Evolutionary conservation across 2,797 vertebrate species (phyloP).

Genomic region (Lycodopsis pacificus): DNA sequence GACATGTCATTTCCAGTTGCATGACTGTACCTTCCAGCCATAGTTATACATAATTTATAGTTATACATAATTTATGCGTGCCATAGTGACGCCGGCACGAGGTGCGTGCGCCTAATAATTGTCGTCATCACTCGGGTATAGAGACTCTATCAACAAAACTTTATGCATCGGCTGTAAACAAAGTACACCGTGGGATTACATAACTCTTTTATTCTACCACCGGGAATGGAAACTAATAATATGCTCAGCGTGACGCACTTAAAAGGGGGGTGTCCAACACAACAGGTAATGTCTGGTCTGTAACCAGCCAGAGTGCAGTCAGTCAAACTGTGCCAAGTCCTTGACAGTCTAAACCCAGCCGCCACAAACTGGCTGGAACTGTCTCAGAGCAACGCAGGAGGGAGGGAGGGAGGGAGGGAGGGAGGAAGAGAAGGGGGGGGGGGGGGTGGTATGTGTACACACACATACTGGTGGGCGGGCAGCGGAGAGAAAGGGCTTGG

Average conservation of each 20-base stretch:
- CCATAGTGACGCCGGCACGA: neutral
- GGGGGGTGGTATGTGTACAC: too few species aligned
- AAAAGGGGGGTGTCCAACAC: constrained; percentile 41
- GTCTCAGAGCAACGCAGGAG: constrained; percentile 61
- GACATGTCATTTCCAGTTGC: neutral
- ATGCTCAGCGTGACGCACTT: constrained; percentile 24
- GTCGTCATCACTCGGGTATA: too few species aligned
- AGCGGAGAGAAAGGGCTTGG: constrained; percentile 53
- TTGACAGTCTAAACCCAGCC: constrained; percentile 68
- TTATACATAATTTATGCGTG: neutral
- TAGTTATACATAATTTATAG: neutral
- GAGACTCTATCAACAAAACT: neutral
- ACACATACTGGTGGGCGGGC: constrained; percentile 35
- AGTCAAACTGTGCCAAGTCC: constrained; percentile 63
- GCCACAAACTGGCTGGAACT: constrained; percentile 78
- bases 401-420: neutral
- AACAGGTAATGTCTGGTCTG: constrained; percentile 73
- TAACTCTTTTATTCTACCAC: constrained; percentile 43
- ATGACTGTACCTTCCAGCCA: neutral
- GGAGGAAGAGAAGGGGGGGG: neutral
- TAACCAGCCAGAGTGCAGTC: constrained; percentile 51
- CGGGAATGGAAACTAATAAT: constrained; percentile 63
- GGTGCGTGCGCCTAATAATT: too few species aligned
- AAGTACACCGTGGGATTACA: constrained; percentile 42
- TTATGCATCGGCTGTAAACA: constrained; percentile 2